These are phyloP conservation scores for Slavum lentiscoides DNA, from an alignment of 2,888 invertebrate genomes.

Conservation along the genomic window DNA sequence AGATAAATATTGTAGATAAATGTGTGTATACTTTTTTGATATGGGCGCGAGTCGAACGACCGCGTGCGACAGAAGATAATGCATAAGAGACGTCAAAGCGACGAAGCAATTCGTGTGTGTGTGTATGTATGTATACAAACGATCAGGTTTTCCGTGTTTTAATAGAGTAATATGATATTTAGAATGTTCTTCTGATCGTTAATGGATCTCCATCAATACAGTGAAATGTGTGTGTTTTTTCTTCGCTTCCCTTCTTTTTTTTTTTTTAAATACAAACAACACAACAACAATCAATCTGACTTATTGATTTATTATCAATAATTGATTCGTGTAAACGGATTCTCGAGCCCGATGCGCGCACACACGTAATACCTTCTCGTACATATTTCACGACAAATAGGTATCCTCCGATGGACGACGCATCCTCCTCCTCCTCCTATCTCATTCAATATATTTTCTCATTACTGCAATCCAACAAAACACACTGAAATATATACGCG, in stretches of 20 bases:
- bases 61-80: neutral
- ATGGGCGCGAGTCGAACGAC: neutral
- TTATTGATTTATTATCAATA: conserved; percentile 43
- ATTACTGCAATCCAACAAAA: too few relatives aligned
- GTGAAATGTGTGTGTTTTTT: neutral
- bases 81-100: too few relatives aligned
- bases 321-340: conserved; percentile 32
- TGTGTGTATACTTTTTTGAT: too few relatives aligned
- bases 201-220: conserved; percentile 27
- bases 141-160: conserved; percentile 37
- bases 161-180: conserved; percentile 47
- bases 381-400: too few relatives aligned
- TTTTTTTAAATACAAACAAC: neutral
- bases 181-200: conserved; percentile 37
- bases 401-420: too few relatives aligned
- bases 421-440: too few relatives aligned
- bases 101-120: neutral
- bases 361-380: too few relatives aligned
- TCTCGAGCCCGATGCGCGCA: neutral
- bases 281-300: conserved; percentile 30
- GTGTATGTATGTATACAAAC: neutral
- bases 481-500: too few relatives aligned
- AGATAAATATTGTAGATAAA: neutral
- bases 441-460: neutral
- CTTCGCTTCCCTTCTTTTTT: neutral